Evolutionary conservation across 2,888 invertebrate genomes (phyloP).

Genomic region (Branchipolynoe longqiensis): DNA sequence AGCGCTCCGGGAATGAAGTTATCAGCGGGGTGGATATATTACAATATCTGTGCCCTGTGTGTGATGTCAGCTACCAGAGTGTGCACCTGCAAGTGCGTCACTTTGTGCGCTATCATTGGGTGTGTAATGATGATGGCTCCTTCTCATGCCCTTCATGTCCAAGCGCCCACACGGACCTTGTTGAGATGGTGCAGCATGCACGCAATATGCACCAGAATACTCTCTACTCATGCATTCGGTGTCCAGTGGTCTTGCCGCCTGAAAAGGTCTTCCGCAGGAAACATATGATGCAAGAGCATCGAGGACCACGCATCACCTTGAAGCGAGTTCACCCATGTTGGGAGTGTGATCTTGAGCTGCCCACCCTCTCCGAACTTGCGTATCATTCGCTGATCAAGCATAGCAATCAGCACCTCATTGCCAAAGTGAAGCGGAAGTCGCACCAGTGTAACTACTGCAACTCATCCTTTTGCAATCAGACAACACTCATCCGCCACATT

Average conservation of each 20-base stretch:
- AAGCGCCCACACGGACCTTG: background rate
- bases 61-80: slow-evolving; percentile 15
- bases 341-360: background rate
- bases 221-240: background rate
- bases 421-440: background rate
- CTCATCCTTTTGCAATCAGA: background rate
- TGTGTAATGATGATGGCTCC: background rate
- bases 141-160: background rate
- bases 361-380: slow-evolving; percentile 1
- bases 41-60: slow-evolving; percentile 22
- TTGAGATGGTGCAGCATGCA: background rate
- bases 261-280: slow-evolving; percentile 23
- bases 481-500: slow-evolving; percentile 5
- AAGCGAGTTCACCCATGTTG: background rate
- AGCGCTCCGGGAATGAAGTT: background rate
- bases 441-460: slow-evolving; percentile 45
- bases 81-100: background rate
- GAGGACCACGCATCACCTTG: background rate
- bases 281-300: background rate
- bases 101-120: slow-evolving; percentile 28
- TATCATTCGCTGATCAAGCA: background rate
- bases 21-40: background rate
- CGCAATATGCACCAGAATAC: background rate
- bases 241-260: background rate
- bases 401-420: background rate